phyloP scores from a whole-genome alignment of 2,113 vertebrate genomes.

The Chelonoidis abingdonii region DNA sequence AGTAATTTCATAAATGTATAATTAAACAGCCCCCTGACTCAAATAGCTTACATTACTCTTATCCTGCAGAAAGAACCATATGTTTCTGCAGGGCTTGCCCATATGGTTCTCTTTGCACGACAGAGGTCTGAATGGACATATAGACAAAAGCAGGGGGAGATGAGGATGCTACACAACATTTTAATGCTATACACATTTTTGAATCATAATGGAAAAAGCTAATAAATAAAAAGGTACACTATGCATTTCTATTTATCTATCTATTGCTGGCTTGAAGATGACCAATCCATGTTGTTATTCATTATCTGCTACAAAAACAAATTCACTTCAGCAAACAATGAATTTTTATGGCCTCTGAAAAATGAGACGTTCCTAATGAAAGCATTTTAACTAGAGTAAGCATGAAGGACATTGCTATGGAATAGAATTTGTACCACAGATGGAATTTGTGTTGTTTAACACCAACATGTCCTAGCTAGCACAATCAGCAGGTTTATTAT shows the following conservation, averaged over 20 bases:
- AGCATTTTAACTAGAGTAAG: not conserved
- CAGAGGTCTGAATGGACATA: rapidly evolving
- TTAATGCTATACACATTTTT: not conserved
- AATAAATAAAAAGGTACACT: not conserved
- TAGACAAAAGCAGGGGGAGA: not conserved
- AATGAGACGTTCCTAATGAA: not conserved
- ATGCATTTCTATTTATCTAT: not conserved
- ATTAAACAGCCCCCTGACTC: not conserved
- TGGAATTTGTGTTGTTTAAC: not conserved
- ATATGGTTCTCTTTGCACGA: not conserved
- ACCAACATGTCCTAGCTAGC: not conserved
- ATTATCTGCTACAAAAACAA: not conserved
- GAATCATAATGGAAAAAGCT: not conserved
- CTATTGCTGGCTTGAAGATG: not conserved
- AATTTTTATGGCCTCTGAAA: not conserved
- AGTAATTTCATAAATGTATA: not conserved
- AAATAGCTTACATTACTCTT: not conserved
- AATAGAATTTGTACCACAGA: not conserved
- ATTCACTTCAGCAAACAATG: not conserved
- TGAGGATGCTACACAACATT: not conserved
- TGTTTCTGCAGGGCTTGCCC: not conserved
- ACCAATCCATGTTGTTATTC: not conserved
- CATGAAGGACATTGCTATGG: not conserved
- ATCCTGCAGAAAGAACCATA: not conserved
- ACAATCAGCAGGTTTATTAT: not conserved